phyloP scores from a whole-genome alignment of 1,140 invertebrate genomes.

The Drosophila cardini region DNA sequence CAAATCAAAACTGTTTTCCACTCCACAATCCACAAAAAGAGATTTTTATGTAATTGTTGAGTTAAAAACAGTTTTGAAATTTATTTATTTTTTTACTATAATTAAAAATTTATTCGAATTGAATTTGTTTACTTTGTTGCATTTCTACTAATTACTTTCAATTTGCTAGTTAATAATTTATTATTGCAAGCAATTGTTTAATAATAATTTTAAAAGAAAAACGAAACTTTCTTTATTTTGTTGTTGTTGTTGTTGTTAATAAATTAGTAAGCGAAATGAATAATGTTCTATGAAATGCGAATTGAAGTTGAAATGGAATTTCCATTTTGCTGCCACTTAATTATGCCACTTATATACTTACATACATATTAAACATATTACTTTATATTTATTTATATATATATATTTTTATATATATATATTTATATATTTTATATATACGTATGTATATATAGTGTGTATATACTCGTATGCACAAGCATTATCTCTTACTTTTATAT shows the following conservation, averaged over 20 bases:
- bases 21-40: background rate
- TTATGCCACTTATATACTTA: constrained; percentile 76
- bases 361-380: constrained; percentile 72
- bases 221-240: background rate
- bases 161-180: constrained; percentile 69
- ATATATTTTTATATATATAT: constrained; percentile 48
- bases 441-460: constrained; percentile 19
- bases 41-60: background rate
- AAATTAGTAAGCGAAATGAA: constrained; percentile 31
- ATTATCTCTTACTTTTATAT: constrained; percentile 59
- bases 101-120: constrained; percentile 64
- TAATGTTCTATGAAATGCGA: constrained; percentile 28
- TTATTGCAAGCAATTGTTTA: constrained; percentile 29
- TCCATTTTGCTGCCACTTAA: constrained; percentile 52
- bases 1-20: background rate
- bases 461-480: constrained; percentile 42
- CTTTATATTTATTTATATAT: constrained; percentile 55
- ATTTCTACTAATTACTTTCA: constrained; percentile 55
- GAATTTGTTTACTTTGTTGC: constrained; percentile 40
- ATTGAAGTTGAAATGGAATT: constrained; percentile 45
- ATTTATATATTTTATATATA: constrained; percentile 47
- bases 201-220: background rate
- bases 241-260: constrained; percentile 28
- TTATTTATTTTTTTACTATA: constrained; percentile 70
- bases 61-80: background rate